Percentiles rank a stretch among this genome's conserved stretches.
Conservation (phyloP, 1,140 invertebrate species). For the Babylonia areolata region DNA sequence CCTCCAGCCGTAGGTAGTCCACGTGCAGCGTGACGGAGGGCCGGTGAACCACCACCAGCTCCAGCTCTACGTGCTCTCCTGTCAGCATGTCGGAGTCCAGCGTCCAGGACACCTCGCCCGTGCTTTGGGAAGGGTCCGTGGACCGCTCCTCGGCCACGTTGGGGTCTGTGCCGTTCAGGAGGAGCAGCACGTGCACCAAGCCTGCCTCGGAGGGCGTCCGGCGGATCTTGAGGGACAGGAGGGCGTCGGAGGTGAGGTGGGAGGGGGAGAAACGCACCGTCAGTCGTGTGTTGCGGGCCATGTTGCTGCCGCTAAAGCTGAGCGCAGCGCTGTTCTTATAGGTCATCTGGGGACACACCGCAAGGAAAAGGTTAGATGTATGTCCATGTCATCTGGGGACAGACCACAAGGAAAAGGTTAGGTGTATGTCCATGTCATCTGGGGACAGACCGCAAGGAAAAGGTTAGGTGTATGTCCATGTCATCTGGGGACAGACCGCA, state of each 20-base stretch:
- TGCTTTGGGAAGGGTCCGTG: background rate
- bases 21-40: constrained; percentile 27
- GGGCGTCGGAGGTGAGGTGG: background rate
- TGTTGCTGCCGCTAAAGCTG: background rate
- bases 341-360: background rate
- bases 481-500: no score
- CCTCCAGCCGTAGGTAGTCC: constrained; percentile 19
- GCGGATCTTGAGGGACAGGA: constrained; percentile 23
- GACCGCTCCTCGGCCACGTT: background rate
- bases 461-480: no score
- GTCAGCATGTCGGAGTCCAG: background rate
- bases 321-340: background rate
- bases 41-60: background rate
- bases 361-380: no score
- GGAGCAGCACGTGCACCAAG: constrained; percentile 5
- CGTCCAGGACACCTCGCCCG: background rate
- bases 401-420: background rate
- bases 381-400: no score
- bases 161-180: background rate
- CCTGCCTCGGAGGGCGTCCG: background rate
- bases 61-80: background rate
- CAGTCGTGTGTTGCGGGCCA: background rate
- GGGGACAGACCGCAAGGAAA: no score
- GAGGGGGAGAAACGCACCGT: background rate
- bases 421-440: no score